Conservation (phyloP, 2,113 vertebrate genomes). For the Pimephales promelas region DNA sequence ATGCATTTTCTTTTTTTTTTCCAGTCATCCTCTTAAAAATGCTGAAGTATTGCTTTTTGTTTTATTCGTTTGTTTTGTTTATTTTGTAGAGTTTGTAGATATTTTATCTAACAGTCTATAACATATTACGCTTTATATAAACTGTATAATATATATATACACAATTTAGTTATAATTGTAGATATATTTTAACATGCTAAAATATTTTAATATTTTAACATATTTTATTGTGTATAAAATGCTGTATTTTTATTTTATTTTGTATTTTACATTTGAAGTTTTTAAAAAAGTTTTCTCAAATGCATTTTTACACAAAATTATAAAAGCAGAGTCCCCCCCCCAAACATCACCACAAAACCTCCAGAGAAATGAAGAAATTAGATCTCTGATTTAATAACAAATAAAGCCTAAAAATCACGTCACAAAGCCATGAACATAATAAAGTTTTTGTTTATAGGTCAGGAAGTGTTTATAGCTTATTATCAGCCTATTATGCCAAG, state of each 20-base stretch:
- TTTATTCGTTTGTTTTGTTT: neutral
- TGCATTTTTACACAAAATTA: neutral
- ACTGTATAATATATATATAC: too few species aligned
- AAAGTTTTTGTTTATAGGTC: neutral
- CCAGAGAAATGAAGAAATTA: neutral
- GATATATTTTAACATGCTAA: neutral
- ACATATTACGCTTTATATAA: neutral
- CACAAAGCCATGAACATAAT: neutral
- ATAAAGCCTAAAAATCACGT: neutral
- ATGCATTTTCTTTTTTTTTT: too few species aligned
- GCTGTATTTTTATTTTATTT: neutral
- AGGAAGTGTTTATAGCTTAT: conserved; percentile 10
- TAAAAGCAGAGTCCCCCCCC: neutral
- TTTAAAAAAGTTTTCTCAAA: too few species aligned
- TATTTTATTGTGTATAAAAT: neutral
- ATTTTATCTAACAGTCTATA: neutral
- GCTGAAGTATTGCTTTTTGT: neutral
- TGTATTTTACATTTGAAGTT: neutral
- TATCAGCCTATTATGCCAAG: neutral
- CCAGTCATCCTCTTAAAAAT: neutral
- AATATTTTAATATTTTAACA: neutral
- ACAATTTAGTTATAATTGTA: neutral
- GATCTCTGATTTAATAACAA: neutral
- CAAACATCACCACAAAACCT: neutral
- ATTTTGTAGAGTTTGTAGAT: neutral